Percentiles rank a stretch among this genome's conserved stretches.
These are phyloP conservation scores for Napeogenes inachia DNA, from an alignment of 2,888 invertebrate genomes.

Conservation along the genomic window DNA sequence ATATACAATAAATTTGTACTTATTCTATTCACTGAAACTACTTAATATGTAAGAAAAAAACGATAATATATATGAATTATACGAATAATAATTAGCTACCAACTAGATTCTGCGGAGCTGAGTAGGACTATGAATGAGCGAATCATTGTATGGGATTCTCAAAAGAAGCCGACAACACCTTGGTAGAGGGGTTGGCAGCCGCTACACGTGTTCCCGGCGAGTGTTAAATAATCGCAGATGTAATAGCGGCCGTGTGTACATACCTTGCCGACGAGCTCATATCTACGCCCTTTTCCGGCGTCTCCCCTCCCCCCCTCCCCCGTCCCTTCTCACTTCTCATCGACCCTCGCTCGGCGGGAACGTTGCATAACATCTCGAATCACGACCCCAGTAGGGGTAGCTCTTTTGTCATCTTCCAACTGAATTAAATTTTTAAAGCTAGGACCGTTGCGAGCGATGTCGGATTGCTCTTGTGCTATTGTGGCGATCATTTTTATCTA, in stretches of 20 bases:
- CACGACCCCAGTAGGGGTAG: conserved; percentile 33
- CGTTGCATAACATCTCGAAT: conserved; percentile 33
- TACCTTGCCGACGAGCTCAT: conserved; percentile 25
- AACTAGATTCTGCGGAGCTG: conserved; percentile 6
- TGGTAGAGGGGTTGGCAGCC: conserved; percentile 20
- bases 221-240: conserved; percentile 32
- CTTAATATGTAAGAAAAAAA: too few relatives aligned
- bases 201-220: conserved; percentile 29
- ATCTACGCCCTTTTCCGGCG: conserved; percentile 30
- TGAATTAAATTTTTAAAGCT: conserved; percentile 30
- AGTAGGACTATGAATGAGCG: conserved; percentile 15
- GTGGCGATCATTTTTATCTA: conserved; percentile 27
- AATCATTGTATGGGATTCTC: conserved; percentile 15
- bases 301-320: neutral
- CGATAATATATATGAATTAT: too few relatives aligned
- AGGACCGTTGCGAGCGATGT: conserved; percentile 29
- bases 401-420: conserved; percentile 32
- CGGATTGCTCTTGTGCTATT: conserved; percentile 26
- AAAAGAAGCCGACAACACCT: conserved; percentile 24
- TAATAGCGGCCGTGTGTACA: conserved; percentile 28
- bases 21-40: too few relatives aligned
- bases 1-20: too few relatives aligned
- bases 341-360: conserved; percentile 21
- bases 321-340: conserved; percentile 12
- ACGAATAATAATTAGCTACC: neutral